Percentiles rank a stretch among this genome's conserved stretches.
Conservation (phyloP, 64 coral and sea anemone genomes). For the Anthopleura sola region DNA sequence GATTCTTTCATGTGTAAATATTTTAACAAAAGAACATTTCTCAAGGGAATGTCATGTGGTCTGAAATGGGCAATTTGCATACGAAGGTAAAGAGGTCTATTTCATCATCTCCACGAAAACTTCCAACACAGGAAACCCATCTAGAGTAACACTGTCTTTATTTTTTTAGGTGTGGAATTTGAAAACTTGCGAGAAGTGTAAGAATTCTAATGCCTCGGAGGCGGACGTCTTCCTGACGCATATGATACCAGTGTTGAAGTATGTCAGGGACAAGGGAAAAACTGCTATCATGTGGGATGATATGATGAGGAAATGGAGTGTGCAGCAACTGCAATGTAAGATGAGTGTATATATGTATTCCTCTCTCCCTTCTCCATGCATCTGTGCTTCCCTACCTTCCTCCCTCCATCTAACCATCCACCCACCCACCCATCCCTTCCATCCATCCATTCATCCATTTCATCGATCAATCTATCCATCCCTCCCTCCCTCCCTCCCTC, state of each 20-base stretch:
- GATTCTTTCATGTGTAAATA: too few relatives aligned
- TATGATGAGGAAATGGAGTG: conserved; percentile 86
- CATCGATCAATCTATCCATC: not conserved
- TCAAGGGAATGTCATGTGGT: too few relatives aligned
- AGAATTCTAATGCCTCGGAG: conserved; percentile 36
- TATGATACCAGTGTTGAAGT: conserved; percentile 68
- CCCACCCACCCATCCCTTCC: too few relatives aligned
- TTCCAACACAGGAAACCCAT: too few relatives aligned
- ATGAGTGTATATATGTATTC: not conserved
- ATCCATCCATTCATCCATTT: too few relatives aligned
- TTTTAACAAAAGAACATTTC: too few relatives aligned
- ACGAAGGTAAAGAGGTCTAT: too few relatives aligned
- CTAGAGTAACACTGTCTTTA: too few relatives aligned
- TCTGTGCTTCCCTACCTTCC: too few relatives aligned
- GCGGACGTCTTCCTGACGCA: conserved; percentile 61
- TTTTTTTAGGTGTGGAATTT: conserved; percentile 74
- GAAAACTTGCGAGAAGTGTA: conserved; percentile 65
- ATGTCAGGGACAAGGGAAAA: conserved; percentile 25
- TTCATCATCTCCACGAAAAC: too few relatives aligned
- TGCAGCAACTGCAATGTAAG: conserved; percentile 22
- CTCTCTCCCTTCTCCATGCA: not conserved
- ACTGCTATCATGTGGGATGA: conserved; percentile 87
- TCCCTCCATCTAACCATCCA: too few relatives aligned
- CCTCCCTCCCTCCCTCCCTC: not conserved
- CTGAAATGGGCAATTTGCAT: too few relatives aligned